Percentiles rank a stretch among this genome's conserved stretches.
These are phyloP conservation scores for Apomyelois bistriatella DNA, from an alignment of 2,888 invertebrate species.

Conservation along the genomic window DNA sequence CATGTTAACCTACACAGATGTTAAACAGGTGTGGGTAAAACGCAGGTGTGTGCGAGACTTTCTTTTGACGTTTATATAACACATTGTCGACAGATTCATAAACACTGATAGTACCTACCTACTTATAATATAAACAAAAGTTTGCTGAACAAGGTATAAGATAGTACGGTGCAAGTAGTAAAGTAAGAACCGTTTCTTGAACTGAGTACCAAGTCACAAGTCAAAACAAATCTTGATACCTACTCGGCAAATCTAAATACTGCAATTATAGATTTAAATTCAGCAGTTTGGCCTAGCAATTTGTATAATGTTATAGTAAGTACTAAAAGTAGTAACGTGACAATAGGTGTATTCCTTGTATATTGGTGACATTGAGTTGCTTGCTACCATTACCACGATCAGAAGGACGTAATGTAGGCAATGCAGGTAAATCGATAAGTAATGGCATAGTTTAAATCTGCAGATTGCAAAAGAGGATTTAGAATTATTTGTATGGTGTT, in stretches of 20 bases:
- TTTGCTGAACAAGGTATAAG: slow-evolving; percentile 31
- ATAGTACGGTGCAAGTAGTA: slow-evolving; percentile 19
- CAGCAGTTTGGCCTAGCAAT: background rate
- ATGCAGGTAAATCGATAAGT: no score
- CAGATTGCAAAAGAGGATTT: no score
- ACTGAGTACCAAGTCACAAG: background rate
- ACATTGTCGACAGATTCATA: slow-evolving; percentile 36
- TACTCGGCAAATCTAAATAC: slow-evolving; percentile 5
- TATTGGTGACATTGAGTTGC: background rate
- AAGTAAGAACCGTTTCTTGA: background rate
- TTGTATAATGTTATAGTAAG: background rate
- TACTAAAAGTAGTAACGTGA: no score
- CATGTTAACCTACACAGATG: slow-evolving; percentile 48
- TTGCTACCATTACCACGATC: no score
- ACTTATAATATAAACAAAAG: slow-evolving; percentile 45
- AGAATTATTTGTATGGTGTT: no score
- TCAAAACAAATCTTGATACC: slow-evolving; percentile 6
- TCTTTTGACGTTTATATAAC: slow-evolving; percentile 45
- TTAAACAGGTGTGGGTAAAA: slow-evolving; percentile 31
- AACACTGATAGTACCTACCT: slow-evolving; percentile 38
- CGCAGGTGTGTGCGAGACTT: slow-evolving; percentile 38
- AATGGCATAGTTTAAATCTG: no score
- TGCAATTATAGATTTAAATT: background rate
- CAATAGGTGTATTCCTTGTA: no score
- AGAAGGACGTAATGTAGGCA: no score